A percentile compares a stretch with the other conserved stretches of the same genome.
These are phyloP conservation scores for Dyspetes luteomarginatus DNA, from an alignment of 2,888 invertebrate genomes.

Conservation along the genomic window DNA sequence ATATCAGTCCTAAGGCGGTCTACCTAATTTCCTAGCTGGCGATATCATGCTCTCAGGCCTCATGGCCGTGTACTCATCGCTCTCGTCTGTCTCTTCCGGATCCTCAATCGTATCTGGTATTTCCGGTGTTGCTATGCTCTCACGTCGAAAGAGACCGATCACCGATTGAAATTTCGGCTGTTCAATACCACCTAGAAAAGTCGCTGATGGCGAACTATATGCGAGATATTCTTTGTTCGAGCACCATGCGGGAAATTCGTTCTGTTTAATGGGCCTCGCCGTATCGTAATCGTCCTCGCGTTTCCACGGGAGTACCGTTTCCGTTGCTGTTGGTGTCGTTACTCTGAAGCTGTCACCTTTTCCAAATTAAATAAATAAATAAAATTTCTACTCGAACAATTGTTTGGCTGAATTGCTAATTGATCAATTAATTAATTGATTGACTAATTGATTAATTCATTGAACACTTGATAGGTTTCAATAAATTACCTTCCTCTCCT, in stretches of 20 bases:
- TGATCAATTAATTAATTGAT: no score
- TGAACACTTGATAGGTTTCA: no score
- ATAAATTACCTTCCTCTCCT: slow-evolving; percentile 68
- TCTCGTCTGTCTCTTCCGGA: slow-evolving; percentile 84
- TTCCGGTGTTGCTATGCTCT: slow-evolving; percentile 90
- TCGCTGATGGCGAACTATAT: slow-evolving; percentile 95
- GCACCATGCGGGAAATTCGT: slow-evolving; percentile 97
- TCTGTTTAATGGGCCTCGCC: slow-evolving; percentile 88
- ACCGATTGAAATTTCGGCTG: slow-evolving; percentile 94
- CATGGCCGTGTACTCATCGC: slow-evolving; percentile 86
- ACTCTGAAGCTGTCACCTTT: slow-evolving; percentile 89
- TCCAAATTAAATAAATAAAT: neutral
- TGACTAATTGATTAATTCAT: neutral
- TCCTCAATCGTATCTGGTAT: slow-evolving; percentile 84
- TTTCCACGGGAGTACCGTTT: slow-evolving; percentile 97
- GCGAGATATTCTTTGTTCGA: slow-evolving; percentile 97
- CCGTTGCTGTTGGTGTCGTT: slow-evolving; percentile 94
- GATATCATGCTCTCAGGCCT: slow-evolving; percentile 84
- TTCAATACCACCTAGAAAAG: slow-evolving; percentile 95
- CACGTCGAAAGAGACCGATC: slow-evolving; percentile 94
- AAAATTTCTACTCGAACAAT: no score
- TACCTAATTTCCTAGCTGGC: slow-evolving; percentile 71
- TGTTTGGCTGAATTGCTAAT: no score
- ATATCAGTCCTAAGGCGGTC: slow-evolving; percentile 66
- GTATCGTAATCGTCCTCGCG: slow-evolving; percentile 90